Percentiles rank a stretch among this genome's conserved stretches.
Conservation (phyloP, 2,797 vertebrate genomes). For the Dryobates pubescens region DNA sequence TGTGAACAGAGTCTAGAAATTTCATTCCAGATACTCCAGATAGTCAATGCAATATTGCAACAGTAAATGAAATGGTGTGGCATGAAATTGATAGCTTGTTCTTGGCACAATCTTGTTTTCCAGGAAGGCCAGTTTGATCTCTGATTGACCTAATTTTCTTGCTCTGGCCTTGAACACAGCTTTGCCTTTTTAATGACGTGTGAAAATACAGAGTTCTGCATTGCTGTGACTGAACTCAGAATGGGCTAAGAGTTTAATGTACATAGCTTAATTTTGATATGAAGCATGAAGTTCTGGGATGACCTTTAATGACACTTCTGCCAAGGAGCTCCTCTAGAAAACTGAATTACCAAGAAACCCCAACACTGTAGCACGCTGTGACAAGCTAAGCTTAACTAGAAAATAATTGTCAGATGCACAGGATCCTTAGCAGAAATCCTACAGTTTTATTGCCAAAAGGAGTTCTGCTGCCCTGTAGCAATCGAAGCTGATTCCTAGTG, state of each 20-base stretch:
- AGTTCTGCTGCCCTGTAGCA: not conserved
- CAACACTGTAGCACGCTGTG: not conserved
- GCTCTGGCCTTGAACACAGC: not conserved
- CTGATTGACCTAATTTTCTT: conserved; percentile 1
- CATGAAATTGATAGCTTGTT: not conserved
- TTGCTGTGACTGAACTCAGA: not conserved
- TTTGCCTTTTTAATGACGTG: not conserved
- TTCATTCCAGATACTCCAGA: not conserved
- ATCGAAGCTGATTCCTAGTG: not conserved
- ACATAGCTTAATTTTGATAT: not conserved
- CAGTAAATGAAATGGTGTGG: not conserved
- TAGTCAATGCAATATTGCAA: not conserved
- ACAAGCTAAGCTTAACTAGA: not conserved
- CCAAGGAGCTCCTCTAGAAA: not conserved
- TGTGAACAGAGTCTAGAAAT: not conserved
- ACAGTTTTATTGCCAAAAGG: not conserved
- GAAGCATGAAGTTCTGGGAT: not conserved
- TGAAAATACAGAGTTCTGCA: not conserved
- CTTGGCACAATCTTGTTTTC: not conserved
- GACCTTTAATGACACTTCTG: not conserved
- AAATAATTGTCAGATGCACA: not conserved
- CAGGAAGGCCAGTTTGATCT: not conserved
- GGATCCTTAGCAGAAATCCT: not conserved
- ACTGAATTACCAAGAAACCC: not conserved
- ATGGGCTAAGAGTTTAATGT: not conserved